phyloP scores from a whole-genome alignment of 2,888 invertebrate genomes.

The Nymphalis urticae region DNA sequence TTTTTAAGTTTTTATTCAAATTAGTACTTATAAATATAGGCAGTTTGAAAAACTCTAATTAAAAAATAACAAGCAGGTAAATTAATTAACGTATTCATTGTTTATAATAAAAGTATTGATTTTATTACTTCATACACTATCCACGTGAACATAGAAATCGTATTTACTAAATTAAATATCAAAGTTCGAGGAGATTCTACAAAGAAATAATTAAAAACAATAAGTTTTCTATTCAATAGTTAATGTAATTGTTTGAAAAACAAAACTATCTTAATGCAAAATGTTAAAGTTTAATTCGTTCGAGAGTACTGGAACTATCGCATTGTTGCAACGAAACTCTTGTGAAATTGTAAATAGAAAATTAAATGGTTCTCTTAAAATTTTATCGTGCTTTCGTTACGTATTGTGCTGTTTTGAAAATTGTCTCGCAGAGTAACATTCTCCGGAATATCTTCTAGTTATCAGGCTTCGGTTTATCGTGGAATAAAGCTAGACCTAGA shows the following conservation, averaged over 20 bases:
- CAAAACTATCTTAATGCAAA: constrained; percentile 4
- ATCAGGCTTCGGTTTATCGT: background rate
- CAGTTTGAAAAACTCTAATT: too few relatives aligned
- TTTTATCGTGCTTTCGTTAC: constrained; percentile 14
- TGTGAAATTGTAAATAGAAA: constrained; percentile 28
- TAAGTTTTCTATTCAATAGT: background rate
- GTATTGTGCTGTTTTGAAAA: constrained; percentile 7
- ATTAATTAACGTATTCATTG: too few relatives aligned
- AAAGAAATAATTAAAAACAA: constrained; percentile 3
- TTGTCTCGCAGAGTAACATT: constrained; percentile 2
- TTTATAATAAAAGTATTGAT: too few relatives aligned
- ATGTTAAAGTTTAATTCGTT: constrained; percentile 2
- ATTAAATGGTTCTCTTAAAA: constrained; percentile 26
- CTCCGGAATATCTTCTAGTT: background rate
- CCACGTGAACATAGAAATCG: background rate
- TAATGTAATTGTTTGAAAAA: background rate
- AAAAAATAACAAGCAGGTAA: too few relatives aligned
- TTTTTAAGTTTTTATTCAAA: too few relatives aligned
- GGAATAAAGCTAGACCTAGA: background rate
- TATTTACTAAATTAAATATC: background rate
- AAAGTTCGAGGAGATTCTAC: background rate
- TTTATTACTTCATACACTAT: too few relatives aligned
- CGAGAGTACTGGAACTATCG: constrained; percentile 1
- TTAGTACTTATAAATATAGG: too few relatives aligned
- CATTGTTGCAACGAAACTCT: constrained; percentile 12